These are phyloP conservation scores for Micropterix aruncella DNA, from an alignment of 2,888 invertebrate species.

Conservation along the genomic window DNA sequence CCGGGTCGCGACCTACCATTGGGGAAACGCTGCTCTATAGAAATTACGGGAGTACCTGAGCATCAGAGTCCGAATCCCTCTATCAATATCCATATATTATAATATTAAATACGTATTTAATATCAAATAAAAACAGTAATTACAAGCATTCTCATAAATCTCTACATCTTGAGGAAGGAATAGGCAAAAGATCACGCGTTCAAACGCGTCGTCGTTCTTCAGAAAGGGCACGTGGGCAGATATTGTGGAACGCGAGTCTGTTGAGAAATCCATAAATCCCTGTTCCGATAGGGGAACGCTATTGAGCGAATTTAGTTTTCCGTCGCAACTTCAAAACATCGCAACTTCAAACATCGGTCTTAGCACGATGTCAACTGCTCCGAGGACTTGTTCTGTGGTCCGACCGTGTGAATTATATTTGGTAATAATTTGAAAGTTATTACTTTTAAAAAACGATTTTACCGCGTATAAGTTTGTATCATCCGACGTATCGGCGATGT, in stretches of 20 bases:
- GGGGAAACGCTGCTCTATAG: too few species aligned
- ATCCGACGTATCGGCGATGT: too few species aligned
- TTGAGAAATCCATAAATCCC: constrained; percentile 85
- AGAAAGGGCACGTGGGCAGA: constrained; percentile 51
- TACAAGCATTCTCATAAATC: constrained; percentile 50
- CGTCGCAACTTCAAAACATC: constrained; percentile 31
- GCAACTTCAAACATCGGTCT: constrained; percentile 47
- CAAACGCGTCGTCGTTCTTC: constrained; percentile 38
- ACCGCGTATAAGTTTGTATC: too few species aligned
- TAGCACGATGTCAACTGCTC: constrained; percentile 55
- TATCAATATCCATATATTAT: too few species aligned
- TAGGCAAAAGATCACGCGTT: constrained; percentile 68
- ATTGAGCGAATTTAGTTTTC: constrained; percentile 46
- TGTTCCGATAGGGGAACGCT: constrained; percentile 84
- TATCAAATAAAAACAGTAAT: too few species aligned
- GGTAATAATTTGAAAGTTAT: too few species aligned
- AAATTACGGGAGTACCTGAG: too few species aligned
- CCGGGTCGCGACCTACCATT: too few species aligned
- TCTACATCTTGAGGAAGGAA: constrained; percentile 58
- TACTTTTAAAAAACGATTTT: too few species aligned
- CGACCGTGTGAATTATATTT: constrained; percentile 87
- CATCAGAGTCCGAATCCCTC: too few species aligned
- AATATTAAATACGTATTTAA: too few species aligned
- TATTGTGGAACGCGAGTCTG: constrained; percentile 61
- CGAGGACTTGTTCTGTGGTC: constrained; percentile 62